Base-by-base conservation (phyloP, 2,113 vertebrate species). In the Brachionichthys hirsutus region DNA sequence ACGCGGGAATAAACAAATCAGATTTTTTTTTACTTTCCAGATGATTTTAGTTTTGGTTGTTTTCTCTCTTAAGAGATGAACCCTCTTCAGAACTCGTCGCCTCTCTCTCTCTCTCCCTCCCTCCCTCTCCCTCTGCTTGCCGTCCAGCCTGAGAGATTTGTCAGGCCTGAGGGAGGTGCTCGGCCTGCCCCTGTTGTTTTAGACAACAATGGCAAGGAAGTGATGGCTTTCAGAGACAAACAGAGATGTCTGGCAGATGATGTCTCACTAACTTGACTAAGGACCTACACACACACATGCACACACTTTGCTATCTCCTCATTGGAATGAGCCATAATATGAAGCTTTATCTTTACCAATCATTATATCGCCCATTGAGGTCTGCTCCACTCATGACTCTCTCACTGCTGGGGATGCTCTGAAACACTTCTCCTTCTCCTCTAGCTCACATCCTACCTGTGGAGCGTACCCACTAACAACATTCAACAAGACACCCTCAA, bases 151-250 rank as follows among this genome's bases (percentile, higher is more conserved):
- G 74, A 81, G 45, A 77, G 71, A 77, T 81, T 69, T 73, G 69
- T 80, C 80, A 71, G 77, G 51, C 64, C 70, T 49, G 51, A 80
- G 70, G 68, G 61, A 85, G 58, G 71, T 42, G 12, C 18, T 62
- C 52, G n/a, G 70, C 60, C 64, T 65, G 61, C 63, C 70, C 63
- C 63, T 90, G 84, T 90, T 90, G 78, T 87, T 92, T 92, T 87
- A 85, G 76, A 83, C 77, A 91, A 88, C 87, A 88, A 84, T 87
- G 61, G 62, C 82, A 81, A 89, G 87, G 85, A 88, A 78, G 70
- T 84, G 85, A 75, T 87, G 85, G 80, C 83, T 89, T 87, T 84
- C 78, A 80, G 78, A 86, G 78, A 75, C 86, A 89, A 89, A 89
- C 75, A 62, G 79, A 83, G 79, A 82, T 80, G 85, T 78, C 70